These are phyloP conservation scores for Echinometra lucunter DNA, from an alignment of 53 echinoderm and acorn worm species.

Conservation along the genomic window DNA sequence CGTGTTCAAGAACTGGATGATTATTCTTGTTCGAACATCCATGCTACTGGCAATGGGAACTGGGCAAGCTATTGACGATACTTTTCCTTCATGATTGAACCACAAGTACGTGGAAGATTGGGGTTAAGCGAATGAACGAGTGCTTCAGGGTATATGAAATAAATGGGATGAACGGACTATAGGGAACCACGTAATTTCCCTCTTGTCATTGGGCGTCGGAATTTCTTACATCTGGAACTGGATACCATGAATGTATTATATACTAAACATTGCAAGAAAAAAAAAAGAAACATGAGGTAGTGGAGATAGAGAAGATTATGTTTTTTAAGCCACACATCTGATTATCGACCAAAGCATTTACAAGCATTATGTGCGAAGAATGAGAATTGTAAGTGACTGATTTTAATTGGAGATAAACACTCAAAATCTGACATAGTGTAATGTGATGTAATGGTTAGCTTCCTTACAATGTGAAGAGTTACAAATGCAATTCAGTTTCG, in stretches of 20 bases:
- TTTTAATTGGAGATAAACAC: no score
- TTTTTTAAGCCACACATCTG: neutral
- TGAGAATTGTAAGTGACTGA: no score
- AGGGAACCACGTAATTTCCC: constrained; percentile 24
- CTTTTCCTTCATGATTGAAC: neutral
- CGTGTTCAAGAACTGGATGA: no score
- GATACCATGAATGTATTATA: neutral
- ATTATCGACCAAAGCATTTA: neutral
- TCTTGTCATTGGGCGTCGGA: neutral
- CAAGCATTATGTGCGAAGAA: neutral
- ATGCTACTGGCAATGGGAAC: constrained; percentile 13
- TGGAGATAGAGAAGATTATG: neutral
- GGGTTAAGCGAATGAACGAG: constrained; percentile 42
- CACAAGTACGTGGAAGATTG: constrained; percentile 32
- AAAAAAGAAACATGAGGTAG: neutral
- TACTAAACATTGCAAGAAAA: neutral
- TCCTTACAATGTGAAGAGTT: no score
- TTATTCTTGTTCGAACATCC: neutral
- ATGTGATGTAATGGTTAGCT: no score
- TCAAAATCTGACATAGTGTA: no score
- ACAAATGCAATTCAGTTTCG: no score
- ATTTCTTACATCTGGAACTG: neutral
- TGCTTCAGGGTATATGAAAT: constrained; percentile 32
- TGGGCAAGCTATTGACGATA: neutral
- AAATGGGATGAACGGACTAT: neutral